phyloP scores from a whole-genome alignment of 1,140 invertebrate genomes.

The Tetragnatha versicolor region DNA sequence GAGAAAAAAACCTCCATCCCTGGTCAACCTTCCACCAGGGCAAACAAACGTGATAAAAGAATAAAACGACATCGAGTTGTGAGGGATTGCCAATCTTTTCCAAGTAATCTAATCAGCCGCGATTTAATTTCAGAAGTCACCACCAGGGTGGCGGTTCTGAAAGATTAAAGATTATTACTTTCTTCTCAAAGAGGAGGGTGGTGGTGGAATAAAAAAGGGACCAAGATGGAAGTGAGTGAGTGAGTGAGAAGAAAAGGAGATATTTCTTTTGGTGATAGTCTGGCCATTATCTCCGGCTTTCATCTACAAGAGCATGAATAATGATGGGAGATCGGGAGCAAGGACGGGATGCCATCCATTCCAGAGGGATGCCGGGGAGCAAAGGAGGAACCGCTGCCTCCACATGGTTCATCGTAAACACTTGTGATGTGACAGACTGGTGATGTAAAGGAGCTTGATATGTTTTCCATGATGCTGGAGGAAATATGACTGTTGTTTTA shows the following conservation, averaged over 20 bases:
- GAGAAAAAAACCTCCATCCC: not conserved
- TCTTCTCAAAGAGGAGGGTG: not conserved
- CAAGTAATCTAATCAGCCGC: conserved; percentile 36
- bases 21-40: not conserved
- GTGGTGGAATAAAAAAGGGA: not conserved
- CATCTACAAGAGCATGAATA: conserved; percentile 49
- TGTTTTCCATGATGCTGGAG: conserved; percentile 32
- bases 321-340: conserved; percentile 43
- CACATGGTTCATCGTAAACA: conserved; percentile 43
- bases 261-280: conserved; percentile 38
- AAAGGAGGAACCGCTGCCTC: not conserved
- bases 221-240: not conserved
- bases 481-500: conserved; percentile 44
- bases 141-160: not conserved
- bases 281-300: conserved; percentile 48
- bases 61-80: not conserved
- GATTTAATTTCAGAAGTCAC: conserved; percentile 37
- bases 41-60: conserved; percentile 7
- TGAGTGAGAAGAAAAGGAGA: not conserved
- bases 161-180: conserved; percentile 46
- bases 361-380: conserved; percentile 4
- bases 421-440: conserved; percentile 30
- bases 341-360: conserved; percentile 31
- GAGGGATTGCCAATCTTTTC: conserved; percentile 32
- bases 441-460: conserved; percentile 31